A percentile compares a stretch with the other conserved stretches of the same genome.
These are phyloP conservation scores for Nannoperca obscura DNA, from an alignment of 2,797 vertebrate species.

Conservation along the genomic window DNA sequence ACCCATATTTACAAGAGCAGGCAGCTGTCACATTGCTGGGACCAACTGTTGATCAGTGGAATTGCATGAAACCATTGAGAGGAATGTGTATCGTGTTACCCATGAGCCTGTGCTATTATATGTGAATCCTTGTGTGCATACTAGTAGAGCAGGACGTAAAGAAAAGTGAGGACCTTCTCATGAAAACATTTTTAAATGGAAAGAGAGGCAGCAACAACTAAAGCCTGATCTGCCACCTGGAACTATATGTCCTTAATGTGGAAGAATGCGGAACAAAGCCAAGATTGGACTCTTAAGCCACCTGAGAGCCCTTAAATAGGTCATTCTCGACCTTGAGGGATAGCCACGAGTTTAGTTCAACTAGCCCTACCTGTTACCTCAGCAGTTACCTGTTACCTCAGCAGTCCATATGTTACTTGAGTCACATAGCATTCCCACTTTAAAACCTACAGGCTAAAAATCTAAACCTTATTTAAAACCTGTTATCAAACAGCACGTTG, in stretches of 20 bases:
- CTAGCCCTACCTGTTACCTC: too few relatives aligned
- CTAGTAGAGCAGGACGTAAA: neutral
- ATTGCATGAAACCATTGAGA: neutral
- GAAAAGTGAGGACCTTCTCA: neutral
- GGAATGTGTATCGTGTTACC: neutral
- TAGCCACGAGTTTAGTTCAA: neutral
- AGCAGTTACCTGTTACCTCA: neutral
- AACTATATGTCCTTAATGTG: too few relatives aligned
- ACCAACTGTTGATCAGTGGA: neutral
- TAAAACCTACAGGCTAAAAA: too few relatives aligned
- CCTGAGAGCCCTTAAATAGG: too few relatives aligned
- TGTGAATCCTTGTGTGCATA: too few relatives aligned
- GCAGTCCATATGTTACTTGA: neutral
- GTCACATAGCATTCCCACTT: neutral
- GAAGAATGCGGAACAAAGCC: too few relatives aligned
- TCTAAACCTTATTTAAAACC: neutral
- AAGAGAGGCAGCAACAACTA: too few relatives aligned
- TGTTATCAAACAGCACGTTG: too few relatives aligned
- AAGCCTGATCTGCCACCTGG: too few relatives aligned
- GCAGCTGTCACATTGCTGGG: neutral
- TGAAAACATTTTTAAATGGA: neutral
- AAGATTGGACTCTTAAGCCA: too few relatives aligned
- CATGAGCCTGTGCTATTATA: too few relatives aligned
- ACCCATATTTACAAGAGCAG: neutral
- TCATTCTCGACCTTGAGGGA: too few relatives aligned